A percentile compares a stretch with the other conserved stretches of the same genome.
phyloP scores from a whole-genome alignment of 2,113 vertebrate genomes.

The Peromyscus maniculatus region DNA sequence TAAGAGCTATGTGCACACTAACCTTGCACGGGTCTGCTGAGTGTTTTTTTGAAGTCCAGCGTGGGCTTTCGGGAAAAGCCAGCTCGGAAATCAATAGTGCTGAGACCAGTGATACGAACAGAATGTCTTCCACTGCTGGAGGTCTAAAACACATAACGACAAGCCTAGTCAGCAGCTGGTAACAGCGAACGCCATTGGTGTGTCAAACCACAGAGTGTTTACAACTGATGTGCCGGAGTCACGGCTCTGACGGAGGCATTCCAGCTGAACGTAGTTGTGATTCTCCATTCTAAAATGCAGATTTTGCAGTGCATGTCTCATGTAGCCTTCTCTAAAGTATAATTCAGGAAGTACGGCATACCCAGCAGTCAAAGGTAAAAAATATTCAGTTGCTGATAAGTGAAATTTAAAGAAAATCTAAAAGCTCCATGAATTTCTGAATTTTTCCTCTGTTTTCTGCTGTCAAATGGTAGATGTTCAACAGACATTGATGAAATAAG shows the following conservation, averaged over 20 bases:
- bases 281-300: not conserved
- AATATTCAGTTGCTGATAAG: not conserved
- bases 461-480: not conserved
- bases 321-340: not conserved
- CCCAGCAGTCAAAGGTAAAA: not conserved
- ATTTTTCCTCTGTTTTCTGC: not conserved
- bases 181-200: not conserved
- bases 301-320: not conserved
- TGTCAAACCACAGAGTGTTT: not conserved
- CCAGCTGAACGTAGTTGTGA: not conserved
- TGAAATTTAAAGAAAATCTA: not conserved
- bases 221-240: not conserved
- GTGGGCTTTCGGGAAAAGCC: conserved; percentile 96
- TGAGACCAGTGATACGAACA: conserved; percentile 96
- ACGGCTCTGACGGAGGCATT: not conserved
- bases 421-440: not conserved
- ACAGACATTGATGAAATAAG: not conserved
- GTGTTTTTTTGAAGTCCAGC: conserved; percentile 94
- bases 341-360: not conserved
- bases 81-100: conserved; percentile 97
- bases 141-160: conserved; percentile 85
- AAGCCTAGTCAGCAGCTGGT: not conserved
- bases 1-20: conserved; percentile 68
- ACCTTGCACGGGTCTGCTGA: conserved; percentile 97
- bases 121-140: conserved; percentile 97